Percentiles rank a stretch among this genome's conserved stretches.
These are phyloP conservation scores for Hydrozoanthus gracilis DNA, from an alignment of 92 coral and sea anemone genomes.

Conservation along the genomic window DNA sequence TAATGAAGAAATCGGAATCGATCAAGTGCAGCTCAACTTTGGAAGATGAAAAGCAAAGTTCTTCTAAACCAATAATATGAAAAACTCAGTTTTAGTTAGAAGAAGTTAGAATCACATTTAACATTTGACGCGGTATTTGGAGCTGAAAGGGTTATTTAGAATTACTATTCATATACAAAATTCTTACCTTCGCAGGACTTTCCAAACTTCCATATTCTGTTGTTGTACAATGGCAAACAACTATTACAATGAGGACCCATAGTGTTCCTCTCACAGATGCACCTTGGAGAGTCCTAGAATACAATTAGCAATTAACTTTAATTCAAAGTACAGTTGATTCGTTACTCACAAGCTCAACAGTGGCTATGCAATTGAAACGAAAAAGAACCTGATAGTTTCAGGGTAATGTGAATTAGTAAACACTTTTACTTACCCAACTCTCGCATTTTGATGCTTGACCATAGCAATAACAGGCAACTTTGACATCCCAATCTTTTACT, in stretches of 20 bases:
- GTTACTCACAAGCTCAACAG: background rate
- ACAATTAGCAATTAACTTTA: background rate
- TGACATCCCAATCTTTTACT: slow-evolving; percentile 80
- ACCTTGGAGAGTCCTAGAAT: slow-evolving; percentile 68
- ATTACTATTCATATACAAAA: background rate
- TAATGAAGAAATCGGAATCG: no score
- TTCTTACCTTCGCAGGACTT: slow-evolving; percentile 84
- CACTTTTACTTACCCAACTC: slow-evolving; percentile 51
- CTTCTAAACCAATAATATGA: background rate
- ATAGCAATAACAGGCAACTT: slow-evolving; percentile 86
- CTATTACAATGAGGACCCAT: slow-evolving; percentile 78
- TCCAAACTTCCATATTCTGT: slow-evolving; percentile 72
- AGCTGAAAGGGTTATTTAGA: no score
- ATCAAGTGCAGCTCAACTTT: no score
- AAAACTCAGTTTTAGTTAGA: background rate
- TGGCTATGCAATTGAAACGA: no score
- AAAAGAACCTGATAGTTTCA: background rate
- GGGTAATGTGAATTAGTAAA: background rate
- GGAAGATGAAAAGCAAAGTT: no score
- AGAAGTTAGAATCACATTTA: background rate
- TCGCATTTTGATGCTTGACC: slow-evolving; percentile 88
- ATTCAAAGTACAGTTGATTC: background rate
- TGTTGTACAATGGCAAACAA: slow-evolving; percentile 90
- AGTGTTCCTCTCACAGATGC: slow-evolving; percentile 90
- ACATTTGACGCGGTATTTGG: background rate